phyloP scores from a whole-genome alignment of 1,140 invertebrate genomes.

The Himalopsyche phryganea region DNA sequence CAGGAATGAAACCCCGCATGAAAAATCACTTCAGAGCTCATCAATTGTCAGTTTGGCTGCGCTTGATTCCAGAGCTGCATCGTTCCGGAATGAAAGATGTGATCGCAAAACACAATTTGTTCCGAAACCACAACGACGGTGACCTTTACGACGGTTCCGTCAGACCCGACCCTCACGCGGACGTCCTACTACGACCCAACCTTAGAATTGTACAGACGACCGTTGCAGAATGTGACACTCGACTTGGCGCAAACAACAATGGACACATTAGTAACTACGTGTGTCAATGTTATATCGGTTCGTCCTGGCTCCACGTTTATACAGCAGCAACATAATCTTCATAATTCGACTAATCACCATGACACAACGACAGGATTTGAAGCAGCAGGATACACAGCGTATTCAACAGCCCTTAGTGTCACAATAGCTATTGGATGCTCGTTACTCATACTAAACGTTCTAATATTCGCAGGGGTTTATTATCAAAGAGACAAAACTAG shows the following conservation, averaged over 20 bases:
- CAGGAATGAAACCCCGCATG: conserved; percentile 84
- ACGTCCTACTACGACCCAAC: conserved; percentile 54
- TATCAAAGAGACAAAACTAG: conserved; percentile 81
- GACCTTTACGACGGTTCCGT: conserved; percentile 79
- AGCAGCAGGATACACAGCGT: conserved; percentile 74
- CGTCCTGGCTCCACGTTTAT: conserved; percentile 47
- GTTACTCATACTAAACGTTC: conserved; percentile 77
- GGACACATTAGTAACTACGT: conserved; percentile 57
- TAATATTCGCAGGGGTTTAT: conserved; percentile 83
- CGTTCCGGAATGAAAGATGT: conserved; percentile 84
- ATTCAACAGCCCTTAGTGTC: conserved; percentile 78
- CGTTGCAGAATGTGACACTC: conserved; percentile 52
- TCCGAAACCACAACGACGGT: conserved; percentile 76
- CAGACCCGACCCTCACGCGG: conserved; percentile 71
- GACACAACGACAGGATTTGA: conserved; percentile 68
- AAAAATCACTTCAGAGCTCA: conserved; percentile 93
- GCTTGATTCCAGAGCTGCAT: conserved; percentile 89
- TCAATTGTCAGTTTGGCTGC: conserved; percentile 90
- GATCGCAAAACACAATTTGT: conserved; percentile 77
- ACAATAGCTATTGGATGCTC: conserved; percentile 88
- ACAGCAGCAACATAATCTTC: conserved; percentile 41
- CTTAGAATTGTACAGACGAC: conserved; percentile 56
- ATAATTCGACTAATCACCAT: conserved; percentile 39
- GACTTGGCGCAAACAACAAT: conserved; percentile 56
- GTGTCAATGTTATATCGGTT: conserved; percentile 56